A percentile compares a stretch with the other conserved stretches of the same genome.
These are phyloP conservation scores for Anthopleura xanthogrammica DNA, from an alignment of 92 coral and sea anemone genomes.

Conservation along the genomic window DNA sequence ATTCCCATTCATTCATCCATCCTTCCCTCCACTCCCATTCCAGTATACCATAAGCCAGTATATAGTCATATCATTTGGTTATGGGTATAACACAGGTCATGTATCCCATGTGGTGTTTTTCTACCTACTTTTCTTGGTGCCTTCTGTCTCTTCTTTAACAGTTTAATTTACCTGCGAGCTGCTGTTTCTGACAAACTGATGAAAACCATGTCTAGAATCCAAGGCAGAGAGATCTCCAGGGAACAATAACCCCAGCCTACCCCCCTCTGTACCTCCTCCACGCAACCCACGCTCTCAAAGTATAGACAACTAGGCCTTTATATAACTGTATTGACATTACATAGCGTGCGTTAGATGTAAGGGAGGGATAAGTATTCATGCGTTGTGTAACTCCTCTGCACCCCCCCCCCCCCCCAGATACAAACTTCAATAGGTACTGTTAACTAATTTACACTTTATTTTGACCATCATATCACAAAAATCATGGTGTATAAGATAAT, in stretches of 20 bases:
- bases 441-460: no score
- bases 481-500: no score
- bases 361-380: no score
- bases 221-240: constrained; percentile 31
- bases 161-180: constrained; percentile 90
- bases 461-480: no score
- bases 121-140: constrained; percentile 92
- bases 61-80: not conserved
- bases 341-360: no score
- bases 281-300: constrained; percentile 78
- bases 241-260: constrained; percentile 54
- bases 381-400: no score
- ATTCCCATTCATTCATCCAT: no score
- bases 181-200: constrained; percentile 88
- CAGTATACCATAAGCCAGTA: no score
- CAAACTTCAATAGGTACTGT: no score
- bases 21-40: no score
- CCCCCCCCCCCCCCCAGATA: no score
- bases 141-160: constrained; percentile 79
- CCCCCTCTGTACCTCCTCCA: constrained; percentile 93
- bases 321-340: not conserved
- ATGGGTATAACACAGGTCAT: constrained; percentile 42
- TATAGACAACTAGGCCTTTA: constrained; percentile 67
- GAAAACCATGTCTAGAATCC: constrained; percentile 78
- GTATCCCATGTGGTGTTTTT: constrained; percentile 82